Evolutionary conservation across 1,140 invertebrate species (phyloP).

Genomic region (Aphaenogaster floridana): DNA sequence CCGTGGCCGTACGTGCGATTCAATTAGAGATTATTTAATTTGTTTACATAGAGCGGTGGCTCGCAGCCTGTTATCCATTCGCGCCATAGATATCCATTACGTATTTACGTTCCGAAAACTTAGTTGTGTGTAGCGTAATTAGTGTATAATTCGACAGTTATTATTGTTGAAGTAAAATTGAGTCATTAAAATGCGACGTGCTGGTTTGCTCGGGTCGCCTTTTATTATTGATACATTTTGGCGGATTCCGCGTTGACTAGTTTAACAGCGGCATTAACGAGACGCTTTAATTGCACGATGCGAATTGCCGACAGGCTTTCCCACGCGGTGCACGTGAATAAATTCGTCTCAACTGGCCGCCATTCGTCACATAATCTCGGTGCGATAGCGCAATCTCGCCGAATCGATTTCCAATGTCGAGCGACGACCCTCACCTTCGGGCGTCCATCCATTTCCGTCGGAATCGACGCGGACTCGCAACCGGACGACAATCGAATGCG

Average conservation of each 20-base stretch:
- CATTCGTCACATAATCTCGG: conserved; percentile 20
- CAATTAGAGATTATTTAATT: conserved; percentile 45
- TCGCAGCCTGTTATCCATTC: neutral
- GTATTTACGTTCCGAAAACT: neutral
- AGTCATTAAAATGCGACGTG: conserved; percentile 15
- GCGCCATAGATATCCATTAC: conserved; percentile 9
- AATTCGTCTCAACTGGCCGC: neutral
- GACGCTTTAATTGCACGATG: neutral
- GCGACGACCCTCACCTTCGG: conserved; percentile 24
- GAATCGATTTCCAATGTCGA: conserved; percentile 49
- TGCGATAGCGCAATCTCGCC: conserved; percentile 19
- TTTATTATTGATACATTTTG: conserved; percentile 16
- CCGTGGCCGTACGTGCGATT: neutral
- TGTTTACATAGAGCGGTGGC: neutral
- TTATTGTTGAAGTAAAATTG: conserved; percentile 3
- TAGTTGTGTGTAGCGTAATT: neutral
- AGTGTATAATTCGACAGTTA: conserved; percentile 14
- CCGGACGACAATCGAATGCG: conserved; percentile 4
- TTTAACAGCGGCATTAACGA: conserved; percentile 19
- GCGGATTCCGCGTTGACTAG: neutral
- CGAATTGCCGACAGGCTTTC: neutral
- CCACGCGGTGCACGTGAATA: neutral
- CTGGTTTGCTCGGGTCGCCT: neutral
- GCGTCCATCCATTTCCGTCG: conserved; percentile 11
- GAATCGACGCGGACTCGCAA: neutral